phyloP scores from a whole-genome alignment of 2,888 invertebrate species.

The Molorchus minor region DNA sequence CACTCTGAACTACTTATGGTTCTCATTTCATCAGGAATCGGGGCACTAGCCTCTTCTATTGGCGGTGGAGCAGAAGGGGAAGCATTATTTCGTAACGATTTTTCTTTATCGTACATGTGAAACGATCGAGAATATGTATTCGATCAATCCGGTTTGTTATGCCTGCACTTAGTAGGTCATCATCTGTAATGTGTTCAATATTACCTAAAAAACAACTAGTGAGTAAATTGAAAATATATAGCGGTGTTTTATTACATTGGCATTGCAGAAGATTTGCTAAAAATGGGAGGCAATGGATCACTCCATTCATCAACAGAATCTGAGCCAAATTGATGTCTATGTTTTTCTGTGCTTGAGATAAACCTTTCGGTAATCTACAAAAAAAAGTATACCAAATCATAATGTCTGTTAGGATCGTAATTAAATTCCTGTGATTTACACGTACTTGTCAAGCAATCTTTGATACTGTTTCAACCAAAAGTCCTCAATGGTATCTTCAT shows the following conservation, averaged over 20 bases:
- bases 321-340: constrained; percentile 76
- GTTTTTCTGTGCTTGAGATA: constrained; percentile 69
- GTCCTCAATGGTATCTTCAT: constrained; percentile 65
- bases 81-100: constrained; percentile 12
- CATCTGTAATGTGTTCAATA: constrained; percentile 66
- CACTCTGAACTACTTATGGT: constrained; percentile 71
- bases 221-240: neutral
- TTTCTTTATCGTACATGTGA: constrained; percentile 65
- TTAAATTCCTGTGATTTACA: neutral
- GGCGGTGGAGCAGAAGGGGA: constrained; percentile 51
- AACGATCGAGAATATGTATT: constrained; percentile 70
- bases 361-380: constrained; percentile 67
- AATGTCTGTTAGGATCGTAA: no score
- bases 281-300: constrained; percentile 80
- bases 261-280: constrained; percentile 70
- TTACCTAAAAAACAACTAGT: constrained; percentile 47
- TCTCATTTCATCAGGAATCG: constrained; percentile 56
- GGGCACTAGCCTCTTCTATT: constrained; percentile 53
- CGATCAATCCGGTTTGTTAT: constrained; percentile 68
- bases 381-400: no score
- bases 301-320: constrained; percentile 75
- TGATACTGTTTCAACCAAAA: constrained; percentile 88
- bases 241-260: constrained; percentile 56
- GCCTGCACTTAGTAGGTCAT: constrained; percentile 69
- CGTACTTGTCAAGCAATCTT: constrained; percentile 73